These are phyloP conservation scores for Trichonephila clavipes DNA, from an alignment of 1,140 invertebrate species.

Conservation along the genomic window DNA sequence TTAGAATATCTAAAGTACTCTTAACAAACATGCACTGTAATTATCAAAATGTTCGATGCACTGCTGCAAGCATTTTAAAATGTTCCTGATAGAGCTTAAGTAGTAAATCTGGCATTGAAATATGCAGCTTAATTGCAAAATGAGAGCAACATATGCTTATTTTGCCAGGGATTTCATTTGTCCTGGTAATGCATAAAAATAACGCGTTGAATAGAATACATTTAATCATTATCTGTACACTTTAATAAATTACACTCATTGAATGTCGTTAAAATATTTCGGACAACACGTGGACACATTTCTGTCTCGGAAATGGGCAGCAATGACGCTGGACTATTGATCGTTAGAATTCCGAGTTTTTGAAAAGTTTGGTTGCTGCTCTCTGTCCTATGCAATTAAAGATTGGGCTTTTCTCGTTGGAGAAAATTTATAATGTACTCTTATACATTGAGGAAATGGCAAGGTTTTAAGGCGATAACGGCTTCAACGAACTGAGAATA, in stretches of 20 bases:
- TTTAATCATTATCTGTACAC: slow-evolving; percentile 4
- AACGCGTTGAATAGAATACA: background rate
- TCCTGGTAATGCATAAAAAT: too few relatives aligned
- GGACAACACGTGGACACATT: background rate
- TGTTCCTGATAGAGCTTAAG: too few relatives aligned
- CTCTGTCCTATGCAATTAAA: slow-evolving; percentile 4
- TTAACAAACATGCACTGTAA: too few relatives aligned
- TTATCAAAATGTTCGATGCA: too few relatives aligned
- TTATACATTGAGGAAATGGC: slow-evolving; percentile 35
- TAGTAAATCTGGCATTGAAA: too few relatives aligned
- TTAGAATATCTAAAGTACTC: too few relatives aligned
- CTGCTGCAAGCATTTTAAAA: too few relatives aligned
- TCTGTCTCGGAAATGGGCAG: background rate
- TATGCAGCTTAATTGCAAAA: too few relatives aligned
- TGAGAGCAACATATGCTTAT: too few relatives aligned
- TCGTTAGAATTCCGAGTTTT: background rate
- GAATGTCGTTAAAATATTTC: slow-evolving; percentile 16
- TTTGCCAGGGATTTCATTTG: too few relatives aligned
- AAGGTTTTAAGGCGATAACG: slow-evolving; percentile 36
- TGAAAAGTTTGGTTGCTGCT: background rate
- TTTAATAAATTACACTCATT: background rate
- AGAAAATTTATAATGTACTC: slow-evolving; percentile 17
- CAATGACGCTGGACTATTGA: background rate
- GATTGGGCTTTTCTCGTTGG: background rate
- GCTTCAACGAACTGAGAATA: slow-evolving; percentile 43